Percentiles rank a stretch among this genome's conserved stretches.
These are phyloP conservation scores for Muraenolepis orangiensis DNA, from an alignment of 2,797 vertebrate species.

Conservation along the genomic window DNA sequence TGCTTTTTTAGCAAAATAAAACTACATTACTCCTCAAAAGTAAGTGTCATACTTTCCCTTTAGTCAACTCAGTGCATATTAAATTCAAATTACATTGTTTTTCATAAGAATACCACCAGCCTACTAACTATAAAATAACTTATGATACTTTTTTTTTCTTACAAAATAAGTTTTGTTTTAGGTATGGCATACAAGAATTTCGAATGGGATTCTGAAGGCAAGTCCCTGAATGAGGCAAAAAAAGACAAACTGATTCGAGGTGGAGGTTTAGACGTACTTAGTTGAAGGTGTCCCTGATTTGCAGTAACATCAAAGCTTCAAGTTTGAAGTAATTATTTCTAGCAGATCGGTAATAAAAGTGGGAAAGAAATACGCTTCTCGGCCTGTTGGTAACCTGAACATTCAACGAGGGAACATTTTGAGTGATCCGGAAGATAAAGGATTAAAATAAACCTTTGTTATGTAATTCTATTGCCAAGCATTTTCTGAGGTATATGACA, in stretches of 20 bases:
- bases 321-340: conserved; percentile 92
- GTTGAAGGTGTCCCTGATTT: conserved; percentile 96
- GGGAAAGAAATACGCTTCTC: conserved; percentile 72
- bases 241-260: conserved; percentile 74
- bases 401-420: conserved; percentile 63
- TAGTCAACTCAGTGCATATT: conserved; percentile 93
- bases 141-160: conserved; percentile 65
- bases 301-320: conserved; percentile 78
- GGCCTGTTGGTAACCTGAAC: conserved; percentile 61
- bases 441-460: conserved; percentile 73
- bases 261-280: conserved; percentile 80
- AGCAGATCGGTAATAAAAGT: conserved; percentile 79
- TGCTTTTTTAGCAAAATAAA: conserved; percentile 51
- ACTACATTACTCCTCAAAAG: conserved; percentile 53
- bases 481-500: conserved; percentile 99
- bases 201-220: conserved; percentile 75
- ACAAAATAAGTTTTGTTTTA: conserved; percentile 78
- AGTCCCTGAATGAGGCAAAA: conserved; percentile 77
- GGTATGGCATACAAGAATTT: conserved; percentile 71
- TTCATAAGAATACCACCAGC: conserved; percentile 68
- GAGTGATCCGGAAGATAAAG: conserved; percentile 70
- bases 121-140: conserved; percentile 73
- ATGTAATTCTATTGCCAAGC: conserved; percentile 92
- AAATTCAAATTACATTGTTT: conserved; percentile 69
- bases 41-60: conserved; percentile 84